Percentiles rank a stretch among this genome's conserved stretches.
phyloP scores from a whole-genome alignment of 2,888 invertebrate species.

The Seira ritae region DNA sequence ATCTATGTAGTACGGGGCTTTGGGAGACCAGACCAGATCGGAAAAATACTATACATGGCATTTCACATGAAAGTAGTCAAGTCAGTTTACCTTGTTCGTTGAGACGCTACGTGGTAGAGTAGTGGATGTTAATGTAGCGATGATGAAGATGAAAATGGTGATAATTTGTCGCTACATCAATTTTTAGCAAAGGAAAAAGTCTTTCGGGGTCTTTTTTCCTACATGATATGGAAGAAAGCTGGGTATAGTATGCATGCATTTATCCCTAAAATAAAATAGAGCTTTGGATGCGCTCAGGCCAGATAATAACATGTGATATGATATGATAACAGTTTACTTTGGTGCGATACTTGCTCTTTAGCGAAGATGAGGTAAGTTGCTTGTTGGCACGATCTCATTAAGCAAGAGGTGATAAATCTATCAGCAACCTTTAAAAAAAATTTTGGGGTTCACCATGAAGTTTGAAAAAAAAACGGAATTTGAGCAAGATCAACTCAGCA shows the following conservation, averaged over 20 bases:
- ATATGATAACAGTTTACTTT: background rate
- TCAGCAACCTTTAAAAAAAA: slow-evolving; percentile 15
- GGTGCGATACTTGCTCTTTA: slow-evolving; percentile 37
- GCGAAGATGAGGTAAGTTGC: slow-evolving; percentile 39
- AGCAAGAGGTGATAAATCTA: slow-evolving; percentile 56
- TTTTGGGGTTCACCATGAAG: too few species aligned
- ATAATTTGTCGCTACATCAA: slow-evolving; percentile 54
- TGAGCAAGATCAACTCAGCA: too few species aligned
- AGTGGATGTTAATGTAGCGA: background rate
- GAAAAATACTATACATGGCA: background rate
- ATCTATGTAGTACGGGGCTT: slow-evolving; percentile 14
- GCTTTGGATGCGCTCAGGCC: too few species aligned
- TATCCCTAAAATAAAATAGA: too few species aligned
- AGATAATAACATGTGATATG: background rate
- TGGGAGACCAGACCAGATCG: background rate
- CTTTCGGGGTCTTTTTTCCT: too few species aligned
- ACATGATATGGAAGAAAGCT: too few species aligned
- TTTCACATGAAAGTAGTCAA: background rate
- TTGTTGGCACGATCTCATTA: slow-evolving; percentile 57
- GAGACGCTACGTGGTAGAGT: too few species aligned
- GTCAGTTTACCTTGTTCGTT: background rate
- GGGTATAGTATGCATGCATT: too few species aligned
- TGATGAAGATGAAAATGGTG: slow-evolving; percentile 48
- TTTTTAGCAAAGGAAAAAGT: slow-evolving; percentile 5
- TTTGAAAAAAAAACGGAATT: too few species aligned